Evolutionary conservation across 1,140 invertebrate genomes (phyloP).

Genomic region (Formica exsecta): DNA sequence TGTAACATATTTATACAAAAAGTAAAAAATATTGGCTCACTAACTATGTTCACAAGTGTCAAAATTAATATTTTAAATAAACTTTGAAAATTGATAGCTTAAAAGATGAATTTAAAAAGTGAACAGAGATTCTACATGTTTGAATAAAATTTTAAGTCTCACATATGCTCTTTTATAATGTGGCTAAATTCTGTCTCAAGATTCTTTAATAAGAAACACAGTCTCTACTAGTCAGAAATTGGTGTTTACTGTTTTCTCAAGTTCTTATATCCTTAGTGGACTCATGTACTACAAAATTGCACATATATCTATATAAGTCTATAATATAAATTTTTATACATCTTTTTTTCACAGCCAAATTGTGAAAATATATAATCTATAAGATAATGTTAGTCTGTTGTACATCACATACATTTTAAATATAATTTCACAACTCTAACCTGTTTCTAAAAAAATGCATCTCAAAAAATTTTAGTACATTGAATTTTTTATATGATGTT

Average conservation of each 20-base stretch:
- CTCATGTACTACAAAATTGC: constrained; percentile 68
- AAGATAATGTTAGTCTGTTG: constrained; percentile 48
- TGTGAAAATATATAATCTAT: constrained; percentile 70
- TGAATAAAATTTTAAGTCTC: constrained; percentile 13
- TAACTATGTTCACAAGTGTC: neutral
- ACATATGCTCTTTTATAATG: neutral
- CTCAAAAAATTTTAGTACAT: constrained; percentile 28
- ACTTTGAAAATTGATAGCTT: neutral
- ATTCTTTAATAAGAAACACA: no score
- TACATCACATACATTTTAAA: constrained; percentile 42
- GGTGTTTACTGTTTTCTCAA: constrained; percentile 62
- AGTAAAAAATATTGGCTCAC: neutral
- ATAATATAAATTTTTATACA: constrained; percentile 57
- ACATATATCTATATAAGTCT: constrained; percentile 60
- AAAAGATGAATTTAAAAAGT: neutral
- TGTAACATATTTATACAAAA: neutral
- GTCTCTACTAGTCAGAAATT: constrained; percentile 47
- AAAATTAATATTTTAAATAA: neutral
- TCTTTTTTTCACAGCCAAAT: constrained; percentile 74
- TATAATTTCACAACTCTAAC: constrained; percentile 19
- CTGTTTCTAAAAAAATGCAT: constrained; percentile 21
- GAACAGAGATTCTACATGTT: constrained; percentile 10
- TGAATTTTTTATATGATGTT: constrained; percentile 5
- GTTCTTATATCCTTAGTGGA: constrained; percentile 10
- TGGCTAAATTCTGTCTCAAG: neutral